Evolutionary conservation across 2,888 invertebrate species (phyloP).

Genomic region (Agriopis leucophaearia): DNA sequence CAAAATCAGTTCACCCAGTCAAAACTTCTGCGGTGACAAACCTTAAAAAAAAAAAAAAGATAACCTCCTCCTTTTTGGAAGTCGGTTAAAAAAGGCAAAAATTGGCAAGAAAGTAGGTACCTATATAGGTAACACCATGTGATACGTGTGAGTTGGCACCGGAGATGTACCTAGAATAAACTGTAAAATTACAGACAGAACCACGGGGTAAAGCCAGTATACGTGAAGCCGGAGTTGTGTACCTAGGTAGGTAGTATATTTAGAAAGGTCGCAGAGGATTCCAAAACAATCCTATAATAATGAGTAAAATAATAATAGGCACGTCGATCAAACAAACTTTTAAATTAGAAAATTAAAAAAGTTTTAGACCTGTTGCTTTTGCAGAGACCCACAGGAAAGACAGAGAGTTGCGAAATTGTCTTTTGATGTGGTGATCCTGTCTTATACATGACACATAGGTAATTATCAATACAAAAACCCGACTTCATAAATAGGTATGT

Average conservation of each 20-base stretch:
- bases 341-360: constrained; percentile 39
- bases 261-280: too few species aligned
- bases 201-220: neutral
- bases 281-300: neutral
- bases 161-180: neutral
- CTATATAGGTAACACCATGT: too few species aligned
- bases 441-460: neutral
- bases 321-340: constrained; percentile 35
- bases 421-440: constrained; percentile 10
- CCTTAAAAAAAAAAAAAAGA: too few species aligned
- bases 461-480: too few species aligned
- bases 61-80: too few species aligned
- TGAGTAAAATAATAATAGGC: constrained; percentile 10
- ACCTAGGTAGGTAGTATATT: neutral
- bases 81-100: too few species aligned
- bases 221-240: neutral
- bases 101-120: too few species aligned
- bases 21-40: too few species aligned
- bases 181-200: neutral
- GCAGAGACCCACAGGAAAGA: constrained; percentile 10
- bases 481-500: too few species aligned
- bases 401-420: constrained; percentile 12
- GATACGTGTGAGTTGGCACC: too few species aligned
- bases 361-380: constrained; percentile 36
- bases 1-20: too few species aligned